Evolutionary conservation across 92 coral and sea anemone species (phyloP).

Genomic region (Pocillopora meandrina): DNA sequence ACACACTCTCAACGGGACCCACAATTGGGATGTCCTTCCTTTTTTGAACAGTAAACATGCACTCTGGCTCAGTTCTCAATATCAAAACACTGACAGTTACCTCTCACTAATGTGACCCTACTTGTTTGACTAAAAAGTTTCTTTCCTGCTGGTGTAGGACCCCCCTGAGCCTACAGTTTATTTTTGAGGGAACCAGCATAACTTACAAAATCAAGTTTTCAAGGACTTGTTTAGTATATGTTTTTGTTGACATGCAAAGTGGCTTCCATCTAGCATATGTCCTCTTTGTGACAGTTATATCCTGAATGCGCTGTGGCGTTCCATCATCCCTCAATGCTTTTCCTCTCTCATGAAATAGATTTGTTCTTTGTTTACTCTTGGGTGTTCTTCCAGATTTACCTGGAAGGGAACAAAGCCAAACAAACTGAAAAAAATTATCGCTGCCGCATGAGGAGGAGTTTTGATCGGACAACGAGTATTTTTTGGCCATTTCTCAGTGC

Average conservation of each 20-base stretch:
- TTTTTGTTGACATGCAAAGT: slow-evolving; percentile 64
- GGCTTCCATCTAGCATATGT: slow-evolving; percentile 89
- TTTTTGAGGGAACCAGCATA: neutral
- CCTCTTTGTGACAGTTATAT: slow-evolving; percentile 76
- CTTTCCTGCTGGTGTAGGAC: neutral
- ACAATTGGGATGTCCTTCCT: too few species aligned
- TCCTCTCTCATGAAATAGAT: neutral
- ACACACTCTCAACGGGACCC: too few species aligned
- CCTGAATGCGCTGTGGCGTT: slow-evolving; percentile 72
- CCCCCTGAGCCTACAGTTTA: neutral
- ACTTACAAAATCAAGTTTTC: slow-evolving; percentile 77
- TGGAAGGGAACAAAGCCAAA: neutral
- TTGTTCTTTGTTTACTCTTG: neutral
- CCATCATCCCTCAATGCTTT: neutral
- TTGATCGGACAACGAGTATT: neutral
- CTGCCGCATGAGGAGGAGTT: neutral
- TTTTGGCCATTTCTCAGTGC: too few species aligned
- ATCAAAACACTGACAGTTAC: too few species aligned
- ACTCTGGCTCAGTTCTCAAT: too few species aligned
- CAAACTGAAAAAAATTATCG: neutral
- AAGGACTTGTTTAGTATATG: slow-evolving; percentile 66
- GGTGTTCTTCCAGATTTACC: slow-evolving; percentile 3
- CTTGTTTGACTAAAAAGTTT: neutral
- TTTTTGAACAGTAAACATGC: too few species aligned
- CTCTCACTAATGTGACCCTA: too few species aligned